Percentiles rank a stretch among this genome's conserved stretches.
These are phyloP conservation scores for Muscidifurax raptorellus DNA, from an alignment of 1,140 invertebrate genomes.

Conservation along the genomic window DNA sequence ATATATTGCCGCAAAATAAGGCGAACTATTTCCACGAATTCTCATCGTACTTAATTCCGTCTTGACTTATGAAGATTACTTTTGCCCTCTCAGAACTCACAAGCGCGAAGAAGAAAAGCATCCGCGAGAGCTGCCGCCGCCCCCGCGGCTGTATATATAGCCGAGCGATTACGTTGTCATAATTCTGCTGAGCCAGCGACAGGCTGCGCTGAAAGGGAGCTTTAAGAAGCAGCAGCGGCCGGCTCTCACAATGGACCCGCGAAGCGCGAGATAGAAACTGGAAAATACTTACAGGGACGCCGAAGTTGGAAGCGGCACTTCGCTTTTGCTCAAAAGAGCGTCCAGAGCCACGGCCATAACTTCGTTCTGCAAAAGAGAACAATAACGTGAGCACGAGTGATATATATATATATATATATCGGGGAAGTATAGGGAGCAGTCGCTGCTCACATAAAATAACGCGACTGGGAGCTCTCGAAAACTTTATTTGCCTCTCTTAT, in stretches of 20 bases:
- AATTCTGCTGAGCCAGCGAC: neutral
- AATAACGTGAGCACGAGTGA: neutral
- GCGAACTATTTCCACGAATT: neutral
- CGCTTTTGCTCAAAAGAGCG: conserved; percentile 67
- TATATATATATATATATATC: no score
- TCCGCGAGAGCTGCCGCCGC: no score
- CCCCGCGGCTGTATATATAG: neutral
- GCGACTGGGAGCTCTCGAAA: no score
- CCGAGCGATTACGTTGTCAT: neutral
- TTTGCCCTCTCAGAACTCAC: neutral
- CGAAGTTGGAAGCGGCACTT: conserved; percentile 59
- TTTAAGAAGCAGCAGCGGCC: neutral
- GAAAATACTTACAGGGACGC: conserved; percentile 63
- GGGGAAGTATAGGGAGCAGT: no score
- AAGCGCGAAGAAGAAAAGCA: no score
- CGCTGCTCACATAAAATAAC: no score
- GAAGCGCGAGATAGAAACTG: conserved; percentile 5
- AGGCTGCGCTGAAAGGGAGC: neutral
- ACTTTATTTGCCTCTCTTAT: no score
- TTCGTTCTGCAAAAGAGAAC: conserved; percentile 74
- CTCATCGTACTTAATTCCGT: neutral
- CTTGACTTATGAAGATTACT: neutral
- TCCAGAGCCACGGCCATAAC: conserved; percentile 71
- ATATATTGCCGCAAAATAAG: neutral
- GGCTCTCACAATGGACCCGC: neutral